Evolutionary conservation across 1,140 invertebrate species (phyloP).

Genomic region (Calephelis nemesis): DNA sequence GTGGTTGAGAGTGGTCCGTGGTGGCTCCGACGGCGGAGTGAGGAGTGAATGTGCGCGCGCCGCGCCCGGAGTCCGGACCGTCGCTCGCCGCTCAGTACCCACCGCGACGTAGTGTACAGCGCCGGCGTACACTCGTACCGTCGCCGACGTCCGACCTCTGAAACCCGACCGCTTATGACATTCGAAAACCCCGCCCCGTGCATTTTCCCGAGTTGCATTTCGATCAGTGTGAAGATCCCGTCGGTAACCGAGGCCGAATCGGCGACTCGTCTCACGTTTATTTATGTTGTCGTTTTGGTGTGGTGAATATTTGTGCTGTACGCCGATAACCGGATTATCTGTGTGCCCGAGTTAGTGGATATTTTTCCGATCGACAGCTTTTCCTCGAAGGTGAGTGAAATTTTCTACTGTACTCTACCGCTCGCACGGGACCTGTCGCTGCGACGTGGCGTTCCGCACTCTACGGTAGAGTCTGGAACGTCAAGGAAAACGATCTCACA

Average conservation of each 20-base stretch:
- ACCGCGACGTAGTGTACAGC: slow-evolving; percentile 50
- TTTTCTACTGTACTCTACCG: slow-evolving; percentile 47
- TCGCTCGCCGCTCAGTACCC: slow-evolving; percentile 55
- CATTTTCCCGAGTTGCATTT: slow-evolving; percentile 69
- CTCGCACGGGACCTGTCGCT: slow-evolving; percentile 40
- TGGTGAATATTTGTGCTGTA: slow-evolving; percentile 77
- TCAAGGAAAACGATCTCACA: slow-evolving; percentile 26
- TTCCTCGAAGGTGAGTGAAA: slow-evolving; percentile 68
- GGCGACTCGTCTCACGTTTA: slow-evolving; percentile 64
- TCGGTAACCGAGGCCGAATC: slow-evolving; percentile 40
- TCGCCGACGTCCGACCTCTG: slow-evolving; percentile 67
- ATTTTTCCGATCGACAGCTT: slow-evolving; percentile 63
- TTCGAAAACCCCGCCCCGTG: slow-evolving; percentile 75
- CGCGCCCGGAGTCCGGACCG: slow-evolving; percentile 35
- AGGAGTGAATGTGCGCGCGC: slow-evolving; percentile 32
- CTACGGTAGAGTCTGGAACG: slow-evolving; percentile 51
- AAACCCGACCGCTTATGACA: slow-evolving; percentile 69
- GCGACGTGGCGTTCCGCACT: slow-evolving; percentile 64
- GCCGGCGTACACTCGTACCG: slow-evolving; percentile 43
- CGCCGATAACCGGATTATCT: slow-evolving; percentile 76
- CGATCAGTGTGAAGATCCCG: slow-evolving; percentile 62
- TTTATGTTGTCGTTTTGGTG: slow-evolving; percentile 78
- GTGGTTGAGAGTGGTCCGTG: slow-evolving; percentile 41
- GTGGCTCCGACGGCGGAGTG: slow-evolving; percentile 42
- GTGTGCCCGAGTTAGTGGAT: slow-evolving; percentile 71